Percentiles rank a stretch among this genome's conserved stretches.
Evolutionary conservation across 1,140 invertebrate genomes (phyloP).

Genomic region (Limonius californicus): DNA sequence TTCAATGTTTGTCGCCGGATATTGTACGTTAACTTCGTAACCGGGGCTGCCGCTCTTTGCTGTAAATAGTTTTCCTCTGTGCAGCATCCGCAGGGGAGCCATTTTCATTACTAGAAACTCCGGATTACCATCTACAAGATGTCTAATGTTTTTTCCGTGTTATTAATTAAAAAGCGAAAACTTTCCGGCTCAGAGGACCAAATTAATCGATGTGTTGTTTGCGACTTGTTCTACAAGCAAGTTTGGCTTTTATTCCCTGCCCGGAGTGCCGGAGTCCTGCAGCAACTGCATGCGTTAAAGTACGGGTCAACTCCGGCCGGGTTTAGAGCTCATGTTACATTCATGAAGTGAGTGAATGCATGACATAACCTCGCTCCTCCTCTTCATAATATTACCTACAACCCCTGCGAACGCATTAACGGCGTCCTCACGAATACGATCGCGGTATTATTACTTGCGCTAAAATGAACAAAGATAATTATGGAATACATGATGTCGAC

Average conservation of each 20-base stretch:
- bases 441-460: not conserved
- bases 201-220: not conserved
- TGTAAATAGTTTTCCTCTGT: slow-evolving; percentile 9
- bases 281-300: not conserved
- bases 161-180: not conserved
- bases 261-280: not conserved
- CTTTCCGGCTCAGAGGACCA: not conserved
- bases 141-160: not conserved
- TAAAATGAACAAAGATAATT: not conserved
- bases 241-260: not conserved
- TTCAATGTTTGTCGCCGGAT: slow-evolving; percentile 12
- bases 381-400: not conserved
- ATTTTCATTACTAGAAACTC: not conserved
- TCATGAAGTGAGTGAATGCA: slow-evolving; percentile 5
- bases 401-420: not conserved
- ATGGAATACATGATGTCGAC: too few species aligned
- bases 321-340: slow-evolving; percentile 8
- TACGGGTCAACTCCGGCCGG: slow-evolving; percentile 2
- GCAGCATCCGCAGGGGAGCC: not conserved
- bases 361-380: not conserved
- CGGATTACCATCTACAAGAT: not conserved
- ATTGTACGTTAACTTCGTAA: slow-evolving; percentile 13
- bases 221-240: not conserved
- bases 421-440: not conserved
- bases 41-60: not conserved